phyloP scores from a whole-genome alignment of 2,888 invertebrate genomes.

The Melieria picta region DNA sequence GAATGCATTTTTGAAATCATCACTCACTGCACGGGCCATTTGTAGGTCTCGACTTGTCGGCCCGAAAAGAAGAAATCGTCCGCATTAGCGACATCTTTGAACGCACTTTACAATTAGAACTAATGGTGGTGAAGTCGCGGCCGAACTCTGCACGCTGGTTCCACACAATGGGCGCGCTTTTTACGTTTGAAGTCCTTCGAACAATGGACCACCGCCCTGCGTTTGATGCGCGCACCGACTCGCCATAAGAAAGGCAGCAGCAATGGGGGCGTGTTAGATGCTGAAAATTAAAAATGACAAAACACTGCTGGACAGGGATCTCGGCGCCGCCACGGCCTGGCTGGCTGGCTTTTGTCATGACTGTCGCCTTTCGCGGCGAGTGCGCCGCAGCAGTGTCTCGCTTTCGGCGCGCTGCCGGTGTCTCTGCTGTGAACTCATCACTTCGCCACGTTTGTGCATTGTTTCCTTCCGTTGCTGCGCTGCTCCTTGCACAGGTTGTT shows the following conservation, averaged over 20 bases:
- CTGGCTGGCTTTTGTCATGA: neutral
- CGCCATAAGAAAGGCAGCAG: neutral
- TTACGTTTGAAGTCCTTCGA: constrained; percentile 46
- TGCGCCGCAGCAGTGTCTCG: neutral
- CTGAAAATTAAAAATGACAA: constrained; percentile 27
- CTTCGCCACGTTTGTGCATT: constrained; percentile 41
- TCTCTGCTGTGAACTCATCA: neutral
- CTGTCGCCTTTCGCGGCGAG: neutral
- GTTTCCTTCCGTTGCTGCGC: constrained; percentile 45
- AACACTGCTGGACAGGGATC: constrained; percentile 27
- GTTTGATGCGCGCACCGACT: neutral
- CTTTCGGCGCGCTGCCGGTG: neutral
- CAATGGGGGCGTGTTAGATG: constrained; percentile 16
- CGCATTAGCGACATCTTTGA: too few relatives aligned
- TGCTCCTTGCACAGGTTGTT: constrained; percentile 45
- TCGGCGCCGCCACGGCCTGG: neutral
- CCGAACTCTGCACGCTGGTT: neutral
- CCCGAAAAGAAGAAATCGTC: too few relatives aligned
- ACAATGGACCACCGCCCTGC: constrained; percentile 37
- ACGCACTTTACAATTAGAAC: too few relatives aligned
- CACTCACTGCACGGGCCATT: too few relatives aligned
- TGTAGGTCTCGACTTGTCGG: too few relatives aligned
- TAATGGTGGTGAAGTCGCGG: too few relatives aligned
- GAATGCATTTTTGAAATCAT: too few relatives aligned
- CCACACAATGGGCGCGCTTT: neutral